phyloP scores from a whole-genome alignment of 2,888 invertebrate genomes.

The Mesorhabditis belari region DNA sequence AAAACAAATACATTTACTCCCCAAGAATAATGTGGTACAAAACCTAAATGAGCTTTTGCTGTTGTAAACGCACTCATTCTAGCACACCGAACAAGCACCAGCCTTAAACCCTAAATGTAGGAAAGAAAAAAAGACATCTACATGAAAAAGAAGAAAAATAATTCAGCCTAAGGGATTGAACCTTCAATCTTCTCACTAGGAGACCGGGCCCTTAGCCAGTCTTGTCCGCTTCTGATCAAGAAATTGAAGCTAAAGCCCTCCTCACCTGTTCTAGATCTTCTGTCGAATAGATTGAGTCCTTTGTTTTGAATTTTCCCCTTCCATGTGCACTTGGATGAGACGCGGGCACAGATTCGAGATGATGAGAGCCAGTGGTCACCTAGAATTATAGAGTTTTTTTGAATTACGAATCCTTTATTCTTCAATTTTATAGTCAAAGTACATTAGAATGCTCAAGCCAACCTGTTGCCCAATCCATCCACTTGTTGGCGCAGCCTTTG shows the following conservation, averaged over 20 bases:
- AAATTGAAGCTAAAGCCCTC: background rate
- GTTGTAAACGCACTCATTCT: too few relatives aligned
- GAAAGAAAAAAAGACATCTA: slow-evolving; percentile 52
- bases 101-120: too few relatives aligned
- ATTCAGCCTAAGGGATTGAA: too few relatives aligned
- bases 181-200: too few relatives aligned
- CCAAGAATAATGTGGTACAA: too few relatives aligned
- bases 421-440: background rate
- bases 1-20: too few relatives aligned
- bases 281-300: slow-evolving; percentile 45
- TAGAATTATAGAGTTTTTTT: background rate
- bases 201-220: too few relatives aligned
- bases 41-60: too few relatives aligned
- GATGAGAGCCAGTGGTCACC: slow-evolving; percentile 84
- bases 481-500: background rate
- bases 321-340: slow-evolving; percentile 94
- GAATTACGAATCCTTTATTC: background rate
- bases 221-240: background rate
- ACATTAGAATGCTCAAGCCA: too few relatives aligned
- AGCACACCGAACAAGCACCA: too few relatives aligned
- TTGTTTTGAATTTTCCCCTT: slow-evolving; percentile 57
- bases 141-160: background rate
- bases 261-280: slow-evolving; percentile 72
- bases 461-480: background rate
- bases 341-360: slow-evolving; percentile 96